A percentile compares a stretch with the other conserved stretches of the same genome.
Evolutionary conservation across 1,140 invertebrate species (phyloP).

Genomic region (Sminthurides bifidus): DNA sequence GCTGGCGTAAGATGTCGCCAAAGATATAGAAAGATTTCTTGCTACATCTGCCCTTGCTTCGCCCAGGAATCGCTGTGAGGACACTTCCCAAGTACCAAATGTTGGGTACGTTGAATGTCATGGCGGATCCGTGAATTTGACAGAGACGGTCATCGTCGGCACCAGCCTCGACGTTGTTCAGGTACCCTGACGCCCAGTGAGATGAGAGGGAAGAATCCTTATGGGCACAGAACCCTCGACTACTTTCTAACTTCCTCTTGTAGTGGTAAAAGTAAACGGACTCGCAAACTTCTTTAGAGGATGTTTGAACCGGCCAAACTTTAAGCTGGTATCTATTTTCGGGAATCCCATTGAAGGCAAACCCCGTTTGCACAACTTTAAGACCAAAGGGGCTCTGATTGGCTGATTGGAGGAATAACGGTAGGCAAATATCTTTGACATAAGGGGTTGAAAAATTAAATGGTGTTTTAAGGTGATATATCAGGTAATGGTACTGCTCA

Average conservation of each 20-base stretch:
- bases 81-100: slow-evolving; percentile 12
- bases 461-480: slow-evolving; percentile 24
- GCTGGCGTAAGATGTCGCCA: background rate
- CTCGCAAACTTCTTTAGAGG: slow-evolving; percentile 16
- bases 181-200: background rate
- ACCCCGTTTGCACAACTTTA: slow-evolving; percentile 9
- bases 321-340: slow-evolving; percentile 2
- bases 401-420: background rate
- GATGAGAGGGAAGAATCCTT: background rate
- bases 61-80: slow-evolving; percentile 13
- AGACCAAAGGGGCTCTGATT: background rate
- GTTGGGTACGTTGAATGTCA: slow-evolving; percentile 3
- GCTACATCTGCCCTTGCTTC: slow-evolving; percentile 14
- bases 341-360: background rate
- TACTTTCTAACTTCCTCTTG: background rate
- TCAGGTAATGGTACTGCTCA: slow-evolving; percentile 17
- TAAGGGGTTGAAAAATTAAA: slow-evolving; percentile 22
- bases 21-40: slow-evolving; percentile 20
- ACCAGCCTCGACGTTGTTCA: background rate
- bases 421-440: slow-evolving; percentile 19
- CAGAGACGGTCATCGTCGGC: slow-evolving; percentile 12
- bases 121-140: slow-evolving; percentile 18
- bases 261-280: slow-evolving; percentile 19
- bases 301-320: slow-evolving; percentile 5
- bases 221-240: background rate